Conservation (phyloP, 1,140 invertebrate genomes). For the Apis cerana region DNA sequence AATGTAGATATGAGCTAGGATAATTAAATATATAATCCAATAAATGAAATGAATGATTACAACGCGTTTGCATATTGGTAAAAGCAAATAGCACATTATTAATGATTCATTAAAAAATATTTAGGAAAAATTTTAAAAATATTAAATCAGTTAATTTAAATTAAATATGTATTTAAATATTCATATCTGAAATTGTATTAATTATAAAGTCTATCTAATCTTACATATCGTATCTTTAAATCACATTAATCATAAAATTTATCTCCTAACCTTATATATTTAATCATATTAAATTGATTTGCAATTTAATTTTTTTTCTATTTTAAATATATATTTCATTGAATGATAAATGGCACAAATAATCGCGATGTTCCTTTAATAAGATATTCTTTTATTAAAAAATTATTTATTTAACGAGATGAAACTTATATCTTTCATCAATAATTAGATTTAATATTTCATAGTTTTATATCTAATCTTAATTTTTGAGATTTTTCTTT, state of each 20-base stretch:
- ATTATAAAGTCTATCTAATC: not conserved
- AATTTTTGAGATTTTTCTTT: not conserved
- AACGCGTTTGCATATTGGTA: constrained; percentile 11
- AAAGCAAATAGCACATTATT: not conserved
- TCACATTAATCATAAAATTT: not conserved
- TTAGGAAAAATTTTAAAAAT: not conserved
- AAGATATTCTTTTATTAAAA: not conserved
- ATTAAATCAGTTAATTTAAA: not conserved
- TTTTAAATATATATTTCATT: not conserved
- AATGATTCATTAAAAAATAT: not conserved
- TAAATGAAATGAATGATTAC: not conserved
- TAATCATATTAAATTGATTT: constrained; percentile 8
- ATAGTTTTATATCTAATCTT: not conserved
- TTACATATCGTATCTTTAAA: constrained; percentile 32
- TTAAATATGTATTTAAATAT: not conserved
- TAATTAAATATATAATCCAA: constrained; percentile 10
- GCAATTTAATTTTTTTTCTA: not conserved
- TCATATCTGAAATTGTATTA: not conserved
- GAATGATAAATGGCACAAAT: not conserved
- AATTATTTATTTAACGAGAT: constrained; percentile 15
- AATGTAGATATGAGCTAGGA: not conserved
- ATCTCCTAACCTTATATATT: constrained; percentile 33
- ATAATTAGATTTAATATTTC: not conserved
- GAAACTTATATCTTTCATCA: not conserved
- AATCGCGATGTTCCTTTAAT: not conserved